A percentile compares a stretch with the other conserved stretches of the same genome.
These are phyloP conservation scores for Ophioninae sp. DNA, from an alignment of 2,888 invertebrate species.

Conservation along the genomic window DNA sequence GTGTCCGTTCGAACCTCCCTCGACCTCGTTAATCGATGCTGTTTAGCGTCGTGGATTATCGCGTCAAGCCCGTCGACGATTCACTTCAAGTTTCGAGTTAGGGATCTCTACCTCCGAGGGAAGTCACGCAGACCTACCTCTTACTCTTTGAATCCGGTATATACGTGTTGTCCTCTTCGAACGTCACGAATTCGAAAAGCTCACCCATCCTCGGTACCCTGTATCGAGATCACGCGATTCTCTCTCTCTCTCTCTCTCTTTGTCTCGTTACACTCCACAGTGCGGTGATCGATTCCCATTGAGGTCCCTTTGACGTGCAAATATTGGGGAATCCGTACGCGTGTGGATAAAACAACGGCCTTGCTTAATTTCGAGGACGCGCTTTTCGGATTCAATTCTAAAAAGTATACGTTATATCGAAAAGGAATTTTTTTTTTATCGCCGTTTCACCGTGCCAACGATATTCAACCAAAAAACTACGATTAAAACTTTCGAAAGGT, in stretches of 20 bases:
- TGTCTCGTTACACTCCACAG: neutral
- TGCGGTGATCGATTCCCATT: conserved; percentile 26
- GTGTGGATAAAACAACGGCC: conserved; percentile 13
- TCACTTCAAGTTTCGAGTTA: conserved; percentile 43
- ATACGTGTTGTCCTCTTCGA: conserved; percentile 24
- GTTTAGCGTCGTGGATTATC: conserved; percentile 52
- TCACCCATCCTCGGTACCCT: neutral
- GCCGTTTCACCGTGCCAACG: neutral
- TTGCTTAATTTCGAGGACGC: conserved; percentile 8
- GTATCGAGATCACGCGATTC: conserved; percentile 19
- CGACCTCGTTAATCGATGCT: conserved; percentile 48
- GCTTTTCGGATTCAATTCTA: neutral
- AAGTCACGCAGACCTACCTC: conserved; percentile 27
- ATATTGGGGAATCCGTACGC: conserved; percentile 29
- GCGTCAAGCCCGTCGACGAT: conserved; percentile 39
- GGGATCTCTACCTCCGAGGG: conserved; percentile 15
- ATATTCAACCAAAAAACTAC: neutral
- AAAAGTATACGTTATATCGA: neutral
- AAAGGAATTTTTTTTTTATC: neutral
- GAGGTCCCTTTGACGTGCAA: conserved; percentile 25
- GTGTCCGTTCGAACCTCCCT: neutral
- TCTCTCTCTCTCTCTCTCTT: neutral
- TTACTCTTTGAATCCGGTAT: conserved; percentile 13
- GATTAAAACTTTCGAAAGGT: neutral
- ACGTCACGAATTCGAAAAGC: conserved; percentile 39